Evolutionary conservation across 2,113 vertebrate genomes (phyloP).

Genomic region (Phrynocephalus versicolor): DNA sequence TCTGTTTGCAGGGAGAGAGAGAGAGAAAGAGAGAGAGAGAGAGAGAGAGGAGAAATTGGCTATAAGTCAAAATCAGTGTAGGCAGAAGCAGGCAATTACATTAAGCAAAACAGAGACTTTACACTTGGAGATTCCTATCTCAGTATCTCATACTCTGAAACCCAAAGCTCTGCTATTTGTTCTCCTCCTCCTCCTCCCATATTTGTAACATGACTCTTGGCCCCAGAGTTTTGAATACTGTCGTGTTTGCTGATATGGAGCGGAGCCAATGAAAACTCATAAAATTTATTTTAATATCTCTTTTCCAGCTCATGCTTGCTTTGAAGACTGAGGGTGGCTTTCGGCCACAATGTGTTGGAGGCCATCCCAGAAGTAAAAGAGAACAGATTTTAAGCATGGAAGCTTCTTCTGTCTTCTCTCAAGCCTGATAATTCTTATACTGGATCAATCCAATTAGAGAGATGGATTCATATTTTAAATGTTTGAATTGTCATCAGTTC

Average conservation of each 20-base stretch:
- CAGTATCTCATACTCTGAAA: slow-evolving; percentile 65
- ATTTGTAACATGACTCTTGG: slow-evolving; percentile 43
- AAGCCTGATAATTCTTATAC: neutral
- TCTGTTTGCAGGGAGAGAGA: slow-evolving; percentile 86
- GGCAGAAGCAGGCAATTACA: slow-evolving; percentile 75
- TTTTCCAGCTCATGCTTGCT: neutral
- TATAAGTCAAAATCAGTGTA: slow-evolving; percentile 73
- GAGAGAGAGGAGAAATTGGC: slow-evolving; percentile 48
- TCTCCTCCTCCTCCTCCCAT: slow-evolving; percentile 36
- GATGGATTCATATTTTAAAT: neutral
- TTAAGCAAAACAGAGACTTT: slow-evolving; percentile 78
- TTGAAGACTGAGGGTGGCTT: neutral
- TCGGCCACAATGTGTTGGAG: neutral
- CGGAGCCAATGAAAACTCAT: slow-evolving; percentile 2
- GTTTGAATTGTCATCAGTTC: neutral
- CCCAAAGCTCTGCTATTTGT: slow-evolving; percentile 60
- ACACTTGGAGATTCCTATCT: slow-evolving; percentile 65
- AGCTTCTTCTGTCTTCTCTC: neutral
- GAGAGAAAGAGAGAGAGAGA: neutral
- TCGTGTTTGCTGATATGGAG: neutral
- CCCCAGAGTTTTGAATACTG: slow-evolving; percentile 12
- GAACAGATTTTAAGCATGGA: neutral
- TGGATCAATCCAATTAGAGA: neutral
- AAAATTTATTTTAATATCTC: neutral
- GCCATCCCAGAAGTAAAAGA: neutral